Evolutionary conservation across 2,797 vertebrate genomes (phyloP).

Genomic region (Thripadectes ignobilis): DNA sequence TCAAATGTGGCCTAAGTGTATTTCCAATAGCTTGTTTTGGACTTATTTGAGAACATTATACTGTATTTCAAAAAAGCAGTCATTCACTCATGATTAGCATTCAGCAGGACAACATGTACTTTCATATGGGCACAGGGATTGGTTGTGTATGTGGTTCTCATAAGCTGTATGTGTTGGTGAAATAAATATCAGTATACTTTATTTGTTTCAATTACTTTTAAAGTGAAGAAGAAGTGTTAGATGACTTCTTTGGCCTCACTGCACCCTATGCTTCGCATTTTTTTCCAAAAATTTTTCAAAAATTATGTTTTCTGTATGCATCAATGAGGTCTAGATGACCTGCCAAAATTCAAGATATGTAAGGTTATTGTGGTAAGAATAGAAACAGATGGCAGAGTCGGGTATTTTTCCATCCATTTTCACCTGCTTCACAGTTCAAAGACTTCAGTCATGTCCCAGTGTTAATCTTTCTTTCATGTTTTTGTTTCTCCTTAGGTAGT

Average conservation of each 20-base stretch:
- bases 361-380: background rate
- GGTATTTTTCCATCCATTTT: slow-evolving; percentile 6
- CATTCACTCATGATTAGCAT: background rate
- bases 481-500: background rate
- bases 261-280: background rate
- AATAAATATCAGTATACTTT: background rate
- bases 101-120: background rate
- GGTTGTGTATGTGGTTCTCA: rapidly evolving
- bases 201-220: background rate
- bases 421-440: slow-evolving; percentile 19
- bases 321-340: slow-evolving; percentile 9
- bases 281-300: background rate
- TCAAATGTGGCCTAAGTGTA: background rate
- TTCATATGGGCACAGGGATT: background rate
- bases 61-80: background rate
- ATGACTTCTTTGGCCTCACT: background rate
- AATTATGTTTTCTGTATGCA: background rate
- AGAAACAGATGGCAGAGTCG: background rate
- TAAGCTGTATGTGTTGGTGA: background rate
- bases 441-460: background rate
- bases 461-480: background rate
- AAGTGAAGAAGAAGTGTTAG: background rate
- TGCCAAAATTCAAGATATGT: slow-evolving; percentile 6
- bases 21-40: background rate
- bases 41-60: background rate